Conservation (phyloP, 2,797 vertebrate genomes). For the Hemitrygon akajei region DNA sequence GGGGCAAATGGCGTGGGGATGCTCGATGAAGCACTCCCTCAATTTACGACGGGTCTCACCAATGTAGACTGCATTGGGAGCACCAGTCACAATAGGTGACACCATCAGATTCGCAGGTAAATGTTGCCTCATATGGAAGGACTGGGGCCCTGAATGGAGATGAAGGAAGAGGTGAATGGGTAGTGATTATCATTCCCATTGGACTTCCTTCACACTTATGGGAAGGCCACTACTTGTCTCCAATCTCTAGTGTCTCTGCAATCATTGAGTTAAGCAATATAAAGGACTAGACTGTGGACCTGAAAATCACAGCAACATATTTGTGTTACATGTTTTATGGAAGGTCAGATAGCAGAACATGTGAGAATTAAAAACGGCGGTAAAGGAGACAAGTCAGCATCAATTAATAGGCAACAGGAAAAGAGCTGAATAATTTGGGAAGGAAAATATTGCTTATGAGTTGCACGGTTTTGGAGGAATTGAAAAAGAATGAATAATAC, state of each 20-base stretch:
- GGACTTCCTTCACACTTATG: background rate
- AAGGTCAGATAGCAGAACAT: background rate
- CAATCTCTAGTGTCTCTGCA: background rate
- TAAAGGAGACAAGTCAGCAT: background rate
- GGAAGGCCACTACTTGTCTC: background rate
- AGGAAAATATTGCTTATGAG: background rate
- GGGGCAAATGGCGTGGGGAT: no score
- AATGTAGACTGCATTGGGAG: no score
- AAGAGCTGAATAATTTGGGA: background rate
- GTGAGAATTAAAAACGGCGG: background rate
- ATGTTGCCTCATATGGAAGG: no score
- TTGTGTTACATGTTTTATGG: background rate
- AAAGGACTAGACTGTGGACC: background rate
- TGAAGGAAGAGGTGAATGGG: no score
- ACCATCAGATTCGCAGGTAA: no score
- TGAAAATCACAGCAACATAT: background rate
- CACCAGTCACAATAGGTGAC: no score
- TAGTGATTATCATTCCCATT: background rate
- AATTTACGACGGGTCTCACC: no score
- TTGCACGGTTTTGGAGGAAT: background rate
- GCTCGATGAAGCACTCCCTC: no score
- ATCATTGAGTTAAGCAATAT: background rate
- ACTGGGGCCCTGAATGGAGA: no score
- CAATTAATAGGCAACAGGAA: background rate
- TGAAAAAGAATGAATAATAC: background rate